phyloP scores from a whole-genome alignment of 2,113 vertebrate species.

The Channa maculata region DNA sequence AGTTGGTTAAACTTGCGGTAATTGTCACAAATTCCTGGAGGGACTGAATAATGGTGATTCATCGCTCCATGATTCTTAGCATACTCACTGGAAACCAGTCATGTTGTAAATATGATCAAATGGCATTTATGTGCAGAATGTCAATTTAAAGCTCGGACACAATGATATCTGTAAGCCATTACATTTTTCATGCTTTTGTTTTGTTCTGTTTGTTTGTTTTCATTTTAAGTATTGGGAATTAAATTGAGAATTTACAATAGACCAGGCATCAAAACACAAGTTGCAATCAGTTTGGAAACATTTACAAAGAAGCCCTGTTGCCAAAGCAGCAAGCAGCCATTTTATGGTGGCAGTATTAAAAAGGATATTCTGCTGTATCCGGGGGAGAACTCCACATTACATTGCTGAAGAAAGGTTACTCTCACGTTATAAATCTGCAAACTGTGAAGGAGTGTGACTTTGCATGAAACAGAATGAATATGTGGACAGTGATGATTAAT shows the following conservation, averaged over 20 bases:
- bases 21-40: too few relatives aligned
- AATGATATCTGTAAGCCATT: too few relatives aligned
- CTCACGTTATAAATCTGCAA: constrained; percentile 5
- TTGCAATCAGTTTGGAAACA: constrained; percentile 1
- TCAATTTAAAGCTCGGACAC: too few relatives aligned
- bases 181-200: too few relatives aligned
- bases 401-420: background rate
- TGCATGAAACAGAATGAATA: background rate
- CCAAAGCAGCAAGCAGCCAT: constrained; percentile 1
- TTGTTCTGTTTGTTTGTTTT: background rate
- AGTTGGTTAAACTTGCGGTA: too few relatives aligned
- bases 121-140: too few relatives aligned
- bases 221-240: background rate
- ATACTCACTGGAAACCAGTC: too few relatives aligned
- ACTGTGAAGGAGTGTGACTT: background rate
- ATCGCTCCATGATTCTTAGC: too few relatives aligned
- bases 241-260: background rate
- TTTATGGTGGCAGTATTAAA: background rate
- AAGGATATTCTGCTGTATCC: background rate
- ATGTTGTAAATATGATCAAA: too few relatives aligned
- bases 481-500: background rate
- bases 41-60: too few relatives aligned
- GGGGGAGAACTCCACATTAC: background rate
- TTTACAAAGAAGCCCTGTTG: constrained; percentile 19
- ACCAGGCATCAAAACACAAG: background rate